Conservation (phyloP, 2,113 vertebrate species). For the Daphoenositta chrysoptera region DNA sequence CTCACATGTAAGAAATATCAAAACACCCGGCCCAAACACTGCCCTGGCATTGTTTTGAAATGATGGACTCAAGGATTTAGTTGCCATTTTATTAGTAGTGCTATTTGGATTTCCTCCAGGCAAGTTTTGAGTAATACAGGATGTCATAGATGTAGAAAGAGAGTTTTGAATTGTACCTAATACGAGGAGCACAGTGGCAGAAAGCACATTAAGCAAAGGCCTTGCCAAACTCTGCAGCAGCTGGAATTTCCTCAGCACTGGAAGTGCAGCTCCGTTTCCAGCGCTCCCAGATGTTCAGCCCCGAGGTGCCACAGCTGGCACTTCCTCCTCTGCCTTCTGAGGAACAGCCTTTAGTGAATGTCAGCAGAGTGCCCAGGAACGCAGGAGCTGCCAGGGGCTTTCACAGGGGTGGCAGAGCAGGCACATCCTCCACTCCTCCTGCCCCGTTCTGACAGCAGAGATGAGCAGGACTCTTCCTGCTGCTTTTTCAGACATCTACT, state of each 20-base stretch:
- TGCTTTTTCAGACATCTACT: background rate
- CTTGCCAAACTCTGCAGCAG: background rate
- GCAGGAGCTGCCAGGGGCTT: background rate
- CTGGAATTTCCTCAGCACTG: background rate
- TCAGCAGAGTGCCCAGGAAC: background rate
- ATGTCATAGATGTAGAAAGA: background rate
- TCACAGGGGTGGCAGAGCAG: background rate
- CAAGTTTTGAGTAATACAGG: conserved; percentile 13
- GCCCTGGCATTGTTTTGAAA: background rate
- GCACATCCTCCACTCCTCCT: rapidly evolving
- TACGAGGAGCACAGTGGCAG: background rate
- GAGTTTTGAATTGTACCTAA: background rate
- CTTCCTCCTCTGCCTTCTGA: background rate
- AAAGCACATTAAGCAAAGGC: background rate
- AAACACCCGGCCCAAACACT: background rate
- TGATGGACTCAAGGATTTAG: background rate
- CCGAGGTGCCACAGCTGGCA: background rate
- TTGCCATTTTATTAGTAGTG: background rate
- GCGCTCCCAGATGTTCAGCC: background rate
- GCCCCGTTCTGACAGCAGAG: rapidly evolving
- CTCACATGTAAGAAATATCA: rapidly evolving
- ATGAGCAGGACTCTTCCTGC: background rate
- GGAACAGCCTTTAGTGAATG: background rate
- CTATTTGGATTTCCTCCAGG: background rate
- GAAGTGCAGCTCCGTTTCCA: background rate